Base-by-base conservation (phyloP, 2,888 invertebrate species). In the Dendrolimus houi region DNA sequence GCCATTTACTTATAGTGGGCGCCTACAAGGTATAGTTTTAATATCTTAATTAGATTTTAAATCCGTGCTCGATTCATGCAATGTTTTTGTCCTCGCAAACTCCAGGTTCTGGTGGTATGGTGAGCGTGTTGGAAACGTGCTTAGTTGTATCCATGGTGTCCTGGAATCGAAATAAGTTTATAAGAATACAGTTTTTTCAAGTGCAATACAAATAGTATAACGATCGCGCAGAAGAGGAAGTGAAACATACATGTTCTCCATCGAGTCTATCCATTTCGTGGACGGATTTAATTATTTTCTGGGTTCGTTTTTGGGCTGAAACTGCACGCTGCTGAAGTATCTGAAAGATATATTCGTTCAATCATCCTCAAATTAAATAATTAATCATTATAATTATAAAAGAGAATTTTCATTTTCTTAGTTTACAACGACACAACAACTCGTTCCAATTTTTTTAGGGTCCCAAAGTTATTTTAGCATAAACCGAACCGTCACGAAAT, bases 311-410 rank as follows among this genome's bases (percentile, higher is more conserved):
- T 65, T 85, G 86, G 29, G 90, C 88, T 7, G 89, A 85, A 29
- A 88, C 87, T 1, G 89, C 89, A 40, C 88, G 79, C 61, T 84
- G 91, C 68, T 87, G 91, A 8, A 91, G 66, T 56, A 91, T 90
- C 91, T 91, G 74, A 3, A 79, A 79, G 12, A 52, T 47, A 47
- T 8, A 29, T 29, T 29, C 29, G 29, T 29, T 29, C 3, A 29
- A 29, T 29, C 6, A 3, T 29, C 29, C 3, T 29, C 6, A 29
- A 17, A 17, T 17, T 17, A 17, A 17, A 17, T 3, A 17, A 17
- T 17, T 17, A 17, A 17, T 17, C 17, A 17, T 17, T 17, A 17
- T 2, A 17, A 2, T 17, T 17, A 17, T 17, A 2, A 17, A 17
- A 17, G 17, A 17, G 17, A 17, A 17, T 0, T 17, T 2, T 17